Evolutionary conservation across 2,888 invertebrate species (phyloP).

Genomic region (Bruchidius siliquastri): DNA sequence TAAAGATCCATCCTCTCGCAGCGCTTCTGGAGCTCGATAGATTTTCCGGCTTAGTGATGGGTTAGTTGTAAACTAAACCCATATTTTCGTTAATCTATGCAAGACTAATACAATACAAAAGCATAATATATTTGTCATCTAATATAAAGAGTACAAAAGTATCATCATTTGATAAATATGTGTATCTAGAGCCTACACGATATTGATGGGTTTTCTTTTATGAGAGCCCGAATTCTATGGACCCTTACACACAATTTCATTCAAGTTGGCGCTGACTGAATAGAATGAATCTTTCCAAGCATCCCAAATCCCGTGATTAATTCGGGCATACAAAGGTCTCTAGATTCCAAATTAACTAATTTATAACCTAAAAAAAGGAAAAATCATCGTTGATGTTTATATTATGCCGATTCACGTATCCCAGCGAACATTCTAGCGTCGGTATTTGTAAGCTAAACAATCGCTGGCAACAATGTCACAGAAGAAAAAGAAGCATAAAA

Average conservation of each 20-base stretch:
- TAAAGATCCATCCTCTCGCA: too few species aligned
- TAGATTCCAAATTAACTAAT: slow-evolving; percentile 15
- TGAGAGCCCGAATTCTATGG: neutral
- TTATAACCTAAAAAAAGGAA: slow-evolving; percentile 14
- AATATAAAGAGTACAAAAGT: neutral
- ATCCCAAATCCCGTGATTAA: neutral
- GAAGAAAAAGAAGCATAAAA: slow-evolving; percentile 39
- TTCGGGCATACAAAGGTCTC: neutral
- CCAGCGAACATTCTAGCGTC: slow-evolving; percentile 27
- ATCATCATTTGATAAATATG: neutral
- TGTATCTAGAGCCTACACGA: neutral
- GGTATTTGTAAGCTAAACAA: slow-evolving; percentile 46
- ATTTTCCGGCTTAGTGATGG: too few species aligned
- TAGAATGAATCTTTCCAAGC: neutral
- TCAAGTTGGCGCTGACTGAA: neutral
- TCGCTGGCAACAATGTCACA: slow-evolving; percentile 43
- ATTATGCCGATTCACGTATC: neutral
- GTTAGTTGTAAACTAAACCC: too few species aligned
- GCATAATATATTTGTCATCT: too few species aligned
- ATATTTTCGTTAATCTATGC: too few species aligned
- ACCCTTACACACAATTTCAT: neutral
- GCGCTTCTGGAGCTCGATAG: too few species aligned
- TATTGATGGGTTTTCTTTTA: neutral
- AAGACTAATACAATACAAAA: too few species aligned
- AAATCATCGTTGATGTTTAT: neutral